A percentile compares a stretch with the other conserved stretches of the same genome.
phyloP scores from a whole-genome alignment of 2,888 invertebrate genomes.

The Meloe dianella region DNA sequence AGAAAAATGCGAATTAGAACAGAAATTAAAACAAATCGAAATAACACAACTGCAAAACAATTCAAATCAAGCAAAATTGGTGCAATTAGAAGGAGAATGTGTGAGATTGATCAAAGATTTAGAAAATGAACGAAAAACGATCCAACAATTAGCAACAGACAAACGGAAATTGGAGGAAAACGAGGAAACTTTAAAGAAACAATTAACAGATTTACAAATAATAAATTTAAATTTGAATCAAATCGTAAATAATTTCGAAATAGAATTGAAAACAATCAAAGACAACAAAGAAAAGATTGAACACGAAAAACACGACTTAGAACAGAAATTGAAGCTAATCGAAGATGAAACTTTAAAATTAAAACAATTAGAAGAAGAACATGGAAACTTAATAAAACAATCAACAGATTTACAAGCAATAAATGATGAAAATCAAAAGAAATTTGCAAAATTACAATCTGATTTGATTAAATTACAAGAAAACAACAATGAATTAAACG shows the following conservation, averaged over 20 bases:
- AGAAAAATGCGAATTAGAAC: conserved; percentile 30
- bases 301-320: conserved; percentile 30
- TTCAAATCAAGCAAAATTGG: no score
- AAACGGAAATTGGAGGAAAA: neutral
- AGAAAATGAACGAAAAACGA: neutral
- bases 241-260: conserved; percentile 35
- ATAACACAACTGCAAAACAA: no score
- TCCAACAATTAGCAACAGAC: neutral
- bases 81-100: conserved; percentile 15
- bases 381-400: conserved; percentile 11
- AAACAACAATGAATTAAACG: neutral
- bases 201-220: neutral
- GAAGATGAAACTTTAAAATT: conserved; percentile 34
- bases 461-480: no score
- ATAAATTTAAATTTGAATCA: no score
- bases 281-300: neutral
- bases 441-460: neutral
- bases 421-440: neutral
- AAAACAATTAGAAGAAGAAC: conserved; percentile 27
- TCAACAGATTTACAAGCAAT: neutral
- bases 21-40: conserved; percentile 27
- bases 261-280: neutral
- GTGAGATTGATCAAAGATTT: neutral
- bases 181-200: neutral
- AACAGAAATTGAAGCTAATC: conserved; percentile 34